A percentile compares a stretch with the other conserved stretches of the same genome.
Conservation (phyloP, 2,888 invertebrate genomes). For the Ormyrus pomaceus region DNA sequence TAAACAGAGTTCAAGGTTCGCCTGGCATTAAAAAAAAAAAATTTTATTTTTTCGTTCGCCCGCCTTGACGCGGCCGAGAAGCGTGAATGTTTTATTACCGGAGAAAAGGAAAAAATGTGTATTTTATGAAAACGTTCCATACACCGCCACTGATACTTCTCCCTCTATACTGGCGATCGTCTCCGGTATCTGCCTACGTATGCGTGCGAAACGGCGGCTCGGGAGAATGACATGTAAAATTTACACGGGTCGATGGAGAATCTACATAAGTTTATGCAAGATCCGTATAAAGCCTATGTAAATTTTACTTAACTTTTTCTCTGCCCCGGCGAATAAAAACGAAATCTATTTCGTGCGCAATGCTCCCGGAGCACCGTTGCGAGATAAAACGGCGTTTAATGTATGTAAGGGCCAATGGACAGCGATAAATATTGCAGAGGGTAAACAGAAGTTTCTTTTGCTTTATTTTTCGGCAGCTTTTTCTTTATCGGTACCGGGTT, state of each 20-base stretch:
- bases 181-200: not conserved
- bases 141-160: no score
- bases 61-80: no score
- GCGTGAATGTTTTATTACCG: not conserved
- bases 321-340: not conserved
- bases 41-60: no score
- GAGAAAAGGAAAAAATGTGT: not conserved
- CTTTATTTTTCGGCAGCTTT: no score
- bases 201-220: constrained; percentile 8
- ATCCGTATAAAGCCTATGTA: constrained; percentile 19
- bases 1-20: no score
- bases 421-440: no score
- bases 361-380: not conserved
- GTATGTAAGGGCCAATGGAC: no score
- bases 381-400: no score
- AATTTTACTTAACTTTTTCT: constrained; percentile 27
- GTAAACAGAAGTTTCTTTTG: no score
- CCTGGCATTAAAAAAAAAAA: no score
- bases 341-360: not conserved
- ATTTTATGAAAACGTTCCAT: constrained; percentile 4
- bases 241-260: constrained; percentile 39
- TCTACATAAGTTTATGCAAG: constrained; percentile 28
- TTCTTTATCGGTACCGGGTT: no score
- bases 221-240: constrained; percentile 36
- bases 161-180: constrained; percentile 14